Base-by-base conservation (phyloP, 2,797 vertebrate genomes). In the Chelidonichthys spinosus region DNA sequence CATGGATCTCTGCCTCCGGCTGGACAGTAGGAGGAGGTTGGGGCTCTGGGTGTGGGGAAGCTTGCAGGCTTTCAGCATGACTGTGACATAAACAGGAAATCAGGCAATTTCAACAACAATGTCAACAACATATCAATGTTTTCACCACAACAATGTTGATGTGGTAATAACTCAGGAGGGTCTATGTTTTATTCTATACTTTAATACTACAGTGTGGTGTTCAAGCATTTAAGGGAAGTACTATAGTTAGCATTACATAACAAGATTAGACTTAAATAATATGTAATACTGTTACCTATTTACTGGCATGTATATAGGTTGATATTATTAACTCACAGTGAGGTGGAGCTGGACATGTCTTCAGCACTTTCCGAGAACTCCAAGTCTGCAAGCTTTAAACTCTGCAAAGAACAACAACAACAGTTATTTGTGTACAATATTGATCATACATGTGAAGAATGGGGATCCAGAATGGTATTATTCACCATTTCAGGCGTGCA, bases 311-410 rank as follows among this genome's bases (percentile, higher is more conserved):
- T 52, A 44, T 66, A 55, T 15, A 18, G 4, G 32, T 67, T 53
- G 15, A 53, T 10, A 53, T 65, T 18, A 17, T 54, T 44, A 67
- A 92, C 95, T 93, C 70, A 95, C 95, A 62, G 49, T 68, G 85
- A 87, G 3, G 25, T 40, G 3, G 42, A 78, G 40, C 64, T 82
- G 44, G 77, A 81, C 0, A 36, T 0, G 32, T 75, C 77, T 13
- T 86, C 71, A 5, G 63, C 32, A 4, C 61, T 73, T 44, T 81
- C 78, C 14, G 90, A 67, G 54, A 40, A n/a, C 37, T 91, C 85
- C 3, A 95, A 70, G 56, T 95, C 94, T 39, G 67, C 79, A 32
- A 93, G 78, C 36, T 91, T 93, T 78, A 95, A 89, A 74, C 91
- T 84, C 95, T 95, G 79, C 3, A 72, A 74, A 74, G 13, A 3